Evolutionary conservation across 1,140 invertebrate species (phyloP).

Genomic region (Drosophila ercepeae): DNA sequence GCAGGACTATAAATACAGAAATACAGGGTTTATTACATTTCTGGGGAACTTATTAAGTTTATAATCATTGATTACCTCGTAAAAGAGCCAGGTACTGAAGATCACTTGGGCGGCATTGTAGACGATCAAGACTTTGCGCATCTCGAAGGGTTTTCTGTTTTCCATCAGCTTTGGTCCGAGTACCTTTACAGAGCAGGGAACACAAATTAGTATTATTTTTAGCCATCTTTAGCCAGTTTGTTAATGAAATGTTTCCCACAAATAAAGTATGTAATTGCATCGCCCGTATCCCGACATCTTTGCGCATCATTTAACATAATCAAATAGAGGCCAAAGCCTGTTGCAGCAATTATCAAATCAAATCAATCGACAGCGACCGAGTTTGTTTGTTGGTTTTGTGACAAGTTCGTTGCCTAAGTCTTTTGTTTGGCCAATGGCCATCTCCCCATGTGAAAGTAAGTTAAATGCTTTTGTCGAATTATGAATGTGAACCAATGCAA

Average conservation of each 20-base stretch:
- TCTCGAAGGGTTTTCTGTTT: conserved; percentile 93
- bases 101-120: conserved; percentile 95
- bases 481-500: conserved; percentile 72
- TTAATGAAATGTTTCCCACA: not conserved
- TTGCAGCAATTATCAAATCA: conserved; percentile 74
- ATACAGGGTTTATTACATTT: conserved; percentile 11
- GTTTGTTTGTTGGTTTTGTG: conserved; percentile 66
- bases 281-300: not conserved
- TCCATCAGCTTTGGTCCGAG: conserved; percentile 95
- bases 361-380: conserved; percentile 54
- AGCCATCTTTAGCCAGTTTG: not conserved
- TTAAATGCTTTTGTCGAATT: conserved; percentile 68
- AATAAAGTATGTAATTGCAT: conserved; percentile 6
- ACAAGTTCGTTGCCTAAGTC: conserved; percentile 79
- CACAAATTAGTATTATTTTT: conserved; percentile 59
- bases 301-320: conserved; percentile 41
- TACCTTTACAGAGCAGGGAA: conserved; percentile 85
- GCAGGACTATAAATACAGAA: conserved; percentile 84
- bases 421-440: conserved; percentile 60
- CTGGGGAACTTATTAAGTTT: not conserved
- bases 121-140: conserved; percentile 90
- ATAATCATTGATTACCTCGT: conserved; percentile 87
- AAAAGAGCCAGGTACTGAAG: conserved; percentile 93
- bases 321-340: conserved; percentile 57
- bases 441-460: conserved; percentile 67